Evolutionary conservation across 1,140 invertebrate genomes (phyloP).

Genomic region (Chrysomallon squamiferum): DNA sequence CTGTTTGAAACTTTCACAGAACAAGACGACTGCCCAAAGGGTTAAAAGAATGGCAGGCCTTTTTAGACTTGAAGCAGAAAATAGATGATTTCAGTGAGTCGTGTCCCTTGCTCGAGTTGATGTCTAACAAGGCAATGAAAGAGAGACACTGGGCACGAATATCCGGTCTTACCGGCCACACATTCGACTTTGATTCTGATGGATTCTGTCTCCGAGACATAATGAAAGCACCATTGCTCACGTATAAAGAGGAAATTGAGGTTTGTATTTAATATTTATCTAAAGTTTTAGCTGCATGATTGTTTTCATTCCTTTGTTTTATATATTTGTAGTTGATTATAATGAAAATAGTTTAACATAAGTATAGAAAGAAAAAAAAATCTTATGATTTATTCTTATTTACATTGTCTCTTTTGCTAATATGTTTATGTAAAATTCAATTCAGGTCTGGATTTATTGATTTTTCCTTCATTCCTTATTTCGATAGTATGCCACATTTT

Average conservation of each 20-base stretch:
- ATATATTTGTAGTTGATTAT: no score
- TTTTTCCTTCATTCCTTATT: no score
- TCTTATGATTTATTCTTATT: no score
- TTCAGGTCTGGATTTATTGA: no score
- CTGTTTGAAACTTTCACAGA: constrained; percentile 23
- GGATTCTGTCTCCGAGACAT: constrained; percentile 95
- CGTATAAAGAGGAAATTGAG: constrained; percentile 96
- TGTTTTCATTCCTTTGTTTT: no score
- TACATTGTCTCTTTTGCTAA: no score
- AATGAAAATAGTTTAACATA: no score
- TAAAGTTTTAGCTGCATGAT: background rate
- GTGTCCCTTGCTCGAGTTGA: constrained; percentile 91
- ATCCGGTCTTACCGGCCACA: constrained; percentile 88
- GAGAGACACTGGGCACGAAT: constrained; percentile 94
- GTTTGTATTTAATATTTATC: constrained; percentile 58
- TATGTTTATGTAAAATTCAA: no score
- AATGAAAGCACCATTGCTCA: constrained; percentile 88
- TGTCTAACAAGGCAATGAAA: constrained; percentile 98
- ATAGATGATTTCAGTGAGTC: constrained; percentile 98
- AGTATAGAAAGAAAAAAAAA: no score
- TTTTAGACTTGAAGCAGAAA: constrained; percentile 91
- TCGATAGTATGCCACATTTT: no score
- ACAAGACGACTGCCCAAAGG: constrained; percentile 86
- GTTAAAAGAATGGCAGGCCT: constrained; percentile 96
- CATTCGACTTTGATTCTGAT: constrained; percentile 91